Base-by-base conservation (phyloP, 2,797 vertebrate genomes). In the Pangasius larnaudii region DNA sequence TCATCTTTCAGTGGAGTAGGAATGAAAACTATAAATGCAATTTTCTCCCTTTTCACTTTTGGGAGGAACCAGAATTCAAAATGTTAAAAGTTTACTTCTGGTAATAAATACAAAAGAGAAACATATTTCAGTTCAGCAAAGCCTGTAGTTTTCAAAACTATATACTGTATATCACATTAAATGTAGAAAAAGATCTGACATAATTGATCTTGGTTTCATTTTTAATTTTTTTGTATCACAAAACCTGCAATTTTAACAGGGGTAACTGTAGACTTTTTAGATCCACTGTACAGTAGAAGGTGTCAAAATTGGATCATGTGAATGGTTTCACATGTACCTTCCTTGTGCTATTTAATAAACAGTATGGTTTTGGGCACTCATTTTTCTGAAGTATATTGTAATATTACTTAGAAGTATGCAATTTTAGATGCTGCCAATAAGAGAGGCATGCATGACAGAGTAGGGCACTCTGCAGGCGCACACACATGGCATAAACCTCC, bases 371-470 rank as follows among this genome's bases (percentile, higher is more conserved):
- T 8, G n/a, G 49, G 56, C 56, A 75, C 7, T 84, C n/a, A 19
- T 84, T 81, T 61, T 69, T 53, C 10, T 16, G 24, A 75, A 75
- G 16, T 61, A 85, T 30, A 42, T 74, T 42, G 51, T 85, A 85
- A 85, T 85, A 85, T 71, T 18, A 58, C 69, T 56, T 77, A 74
- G 82, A 72, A 46, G 51, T 24, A 27, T 67, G 72, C 59, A 65
- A 56, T 69, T 86, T 84, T 27, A 18, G 42, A 78, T 67, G 51
- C 49, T 88, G 69, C 78, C 18, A 56, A 84, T 59, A 89, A 53
- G 56, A 84, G 71, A 83, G 74, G 87, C 65, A 65, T 51, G 80
- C 58, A 14, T 30, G 84, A 91, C 86, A 86, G 80, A 72, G 65
- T 86, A 74, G 61, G 63, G 58, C 49, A 30, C 24, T 72, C 53